Conservation (phyloP, 2,797 vertebrate genomes). For the Staurois parvus region DNA sequence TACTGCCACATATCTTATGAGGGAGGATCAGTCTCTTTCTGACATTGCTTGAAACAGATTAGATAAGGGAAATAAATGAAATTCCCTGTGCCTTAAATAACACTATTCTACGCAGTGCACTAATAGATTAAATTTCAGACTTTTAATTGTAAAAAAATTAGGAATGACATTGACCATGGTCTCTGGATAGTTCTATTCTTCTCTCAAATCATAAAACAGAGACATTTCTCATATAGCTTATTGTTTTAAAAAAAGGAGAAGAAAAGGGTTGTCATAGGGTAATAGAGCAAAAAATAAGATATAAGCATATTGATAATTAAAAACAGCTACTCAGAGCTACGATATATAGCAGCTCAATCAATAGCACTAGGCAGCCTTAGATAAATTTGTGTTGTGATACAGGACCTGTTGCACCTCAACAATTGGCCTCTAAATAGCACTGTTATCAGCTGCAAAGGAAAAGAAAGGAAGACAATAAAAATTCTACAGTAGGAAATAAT, state of each 20-base stretch:
- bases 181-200: constrained; percentile 13
- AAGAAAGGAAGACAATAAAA: not conserved
- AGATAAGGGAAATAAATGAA: constrained; percentile 43
- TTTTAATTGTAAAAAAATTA: constrained; percentile 42
- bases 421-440: not conserved
- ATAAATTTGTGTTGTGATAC: constrained; percentile 25
- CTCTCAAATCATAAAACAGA: constrained; percentile 40
- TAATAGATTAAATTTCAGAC: constrained; percentile 47
- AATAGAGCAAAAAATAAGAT: constrained; percentile 54
- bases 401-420: not conserved
- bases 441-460: not conserved
- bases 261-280: constrained; percentile 35
- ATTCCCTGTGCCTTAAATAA: constrained; percentile 10
- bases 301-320: constrained; percentile 64
- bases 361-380: constrained; percentile 23
- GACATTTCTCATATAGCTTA: constrained; percentile 26
- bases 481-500: not conserved
- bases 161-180: constrained; percentile 39
- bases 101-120: constrained; percentile 14
- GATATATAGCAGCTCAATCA: constrained; percentile 43
- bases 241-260: constrained; percentile 24
- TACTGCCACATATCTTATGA: constrained; percentile 1
- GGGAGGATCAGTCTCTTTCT: not conserved
- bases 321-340: constrained; percentile 58
- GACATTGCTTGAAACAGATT: constrained; percentile 9